Evolutionary conservation across 1,140 invertebrate species (phyloP).

Genomic region (Acyrthosiphon pisum): DNA sequence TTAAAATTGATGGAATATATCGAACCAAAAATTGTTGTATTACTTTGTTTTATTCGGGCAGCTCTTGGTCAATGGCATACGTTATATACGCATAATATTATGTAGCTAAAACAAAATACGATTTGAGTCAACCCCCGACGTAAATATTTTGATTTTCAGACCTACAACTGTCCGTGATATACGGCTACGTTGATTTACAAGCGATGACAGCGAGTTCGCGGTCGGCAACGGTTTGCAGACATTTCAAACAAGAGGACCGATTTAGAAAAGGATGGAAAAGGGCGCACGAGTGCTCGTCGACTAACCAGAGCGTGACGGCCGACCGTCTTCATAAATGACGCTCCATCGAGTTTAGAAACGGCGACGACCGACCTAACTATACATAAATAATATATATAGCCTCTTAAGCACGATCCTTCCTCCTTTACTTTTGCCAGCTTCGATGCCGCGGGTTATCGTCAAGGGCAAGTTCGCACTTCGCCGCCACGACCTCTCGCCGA

Average conservation of each 20-base stretch:
- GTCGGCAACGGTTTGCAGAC: background rate
- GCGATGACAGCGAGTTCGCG: background rate
- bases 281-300: too few species aligned
- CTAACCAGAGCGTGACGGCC: conserved; percentile 32
- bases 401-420: background rate
- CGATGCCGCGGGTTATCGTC: background rate
- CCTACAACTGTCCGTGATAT: background rate
- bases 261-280: background rate
- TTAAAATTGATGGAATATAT: background rate
- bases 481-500: background rate
- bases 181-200: too few species aligned
- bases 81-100: too few species aligned
- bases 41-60: background rate
- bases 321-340: background rate
- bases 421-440: background rate
- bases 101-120: background rate
- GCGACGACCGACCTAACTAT: background rate
- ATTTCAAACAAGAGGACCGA: background rate
- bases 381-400: background rate
- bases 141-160: background rate
- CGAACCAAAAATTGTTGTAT: background rate
- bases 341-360: conserved; percentile 23
- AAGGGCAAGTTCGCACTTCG: conserved; percentile 36
- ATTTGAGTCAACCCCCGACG: background rate
- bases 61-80: too few species aligned